phyloP scores from a whole-genome alignment of 2,797 vertebrate species.

The Huso huso region DNA sequence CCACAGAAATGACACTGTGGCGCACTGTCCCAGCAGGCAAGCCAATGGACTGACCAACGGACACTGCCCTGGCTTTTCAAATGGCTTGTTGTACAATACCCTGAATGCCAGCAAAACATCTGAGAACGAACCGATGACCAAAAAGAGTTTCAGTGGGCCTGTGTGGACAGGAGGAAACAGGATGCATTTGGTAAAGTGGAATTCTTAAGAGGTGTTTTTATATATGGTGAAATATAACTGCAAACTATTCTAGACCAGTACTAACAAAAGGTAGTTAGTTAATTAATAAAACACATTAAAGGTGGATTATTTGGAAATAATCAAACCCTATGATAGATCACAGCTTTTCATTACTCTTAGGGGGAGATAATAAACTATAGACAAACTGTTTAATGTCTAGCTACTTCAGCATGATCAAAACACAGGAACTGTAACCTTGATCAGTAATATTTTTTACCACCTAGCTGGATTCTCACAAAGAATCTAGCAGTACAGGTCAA shows the following conservation, averaged over 20 bases:
- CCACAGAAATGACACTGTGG: conserved; percentile 55
- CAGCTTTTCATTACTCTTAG: too few species aligned
- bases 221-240: not conserved
- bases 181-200: conserved; percentile 77
- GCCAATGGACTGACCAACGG: conserved; percentile 51
- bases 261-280: too few species aligned
- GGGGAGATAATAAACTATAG: too few species aligned
- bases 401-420: too few species aligned
- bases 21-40: conserved; percentile 53
- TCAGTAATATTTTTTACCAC: too few species aligned
- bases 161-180: conserved; percentile 53
- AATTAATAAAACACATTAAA: too few species aligned
- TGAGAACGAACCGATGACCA: conserved; percentile 28
- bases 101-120: conserved; percentile 16
- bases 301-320: too few species aligned
- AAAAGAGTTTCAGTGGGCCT: conserved; percentile 43
- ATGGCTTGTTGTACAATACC: conserved; percentile 47
- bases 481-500: too few species aligned
- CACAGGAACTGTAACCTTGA: too few species aligned
- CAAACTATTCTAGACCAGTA: not conserved
- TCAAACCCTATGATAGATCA: too few species aligned
- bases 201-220: not conserved
- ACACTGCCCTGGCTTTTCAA: conserved; percentile 52
- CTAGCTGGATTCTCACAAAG: too few species aligned
- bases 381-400: too few species aligned